Conservation (phyloP, 2,888 invertebrate genomes). For the Torymus texanus region DNA sequence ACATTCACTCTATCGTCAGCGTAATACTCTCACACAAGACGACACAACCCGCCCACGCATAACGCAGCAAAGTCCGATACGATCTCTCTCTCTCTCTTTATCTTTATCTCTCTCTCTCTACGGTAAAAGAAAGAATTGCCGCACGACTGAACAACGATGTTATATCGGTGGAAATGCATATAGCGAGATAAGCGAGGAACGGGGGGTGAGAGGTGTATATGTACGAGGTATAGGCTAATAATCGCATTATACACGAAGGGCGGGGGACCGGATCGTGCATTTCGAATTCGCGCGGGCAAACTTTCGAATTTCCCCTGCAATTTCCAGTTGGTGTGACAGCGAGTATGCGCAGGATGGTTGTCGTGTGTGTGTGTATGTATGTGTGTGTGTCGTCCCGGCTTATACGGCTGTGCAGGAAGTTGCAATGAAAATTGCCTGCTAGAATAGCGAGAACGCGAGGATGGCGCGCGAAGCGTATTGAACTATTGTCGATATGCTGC, state of each 20-base stretch:
- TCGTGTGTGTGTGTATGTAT: no score
- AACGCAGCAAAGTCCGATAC: no score
- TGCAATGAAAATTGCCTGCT: slow-evolving; percentile 41
- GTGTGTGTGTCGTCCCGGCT: no score
- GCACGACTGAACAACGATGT: no score
- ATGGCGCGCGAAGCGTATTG: neutral
- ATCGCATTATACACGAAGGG: slow-evolving; percentile 1
- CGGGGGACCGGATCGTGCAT: slow-evolving; percentile 57
- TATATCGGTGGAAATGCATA: neutral
- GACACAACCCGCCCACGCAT: no score
- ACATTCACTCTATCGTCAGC: no score
- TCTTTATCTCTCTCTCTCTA: no score
- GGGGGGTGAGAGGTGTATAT: neutral
- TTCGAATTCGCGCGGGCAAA: slow-evolving; percentile 67
- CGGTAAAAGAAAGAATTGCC: no score
- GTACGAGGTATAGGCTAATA: slow-evolving; percentile 19
- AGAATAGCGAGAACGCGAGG: neutral
- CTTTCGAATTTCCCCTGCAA: slow-evolving; percentile 74
- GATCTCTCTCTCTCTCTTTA: no score
- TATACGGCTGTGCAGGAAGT: slow-evolving; percentile 12
- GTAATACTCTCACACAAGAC: no score
- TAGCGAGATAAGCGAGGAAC: neutral
- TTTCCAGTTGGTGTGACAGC: slow-evolving; percentile 63
- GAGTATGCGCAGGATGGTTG: no score
- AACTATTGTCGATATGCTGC: slow-evolving; percentile 21